These are phyloP conservation scores for Drosophila pseudotalamancana DNA, from an alignment of 2,888 invertebrate species.

Conservation along the genomic window DNA sequence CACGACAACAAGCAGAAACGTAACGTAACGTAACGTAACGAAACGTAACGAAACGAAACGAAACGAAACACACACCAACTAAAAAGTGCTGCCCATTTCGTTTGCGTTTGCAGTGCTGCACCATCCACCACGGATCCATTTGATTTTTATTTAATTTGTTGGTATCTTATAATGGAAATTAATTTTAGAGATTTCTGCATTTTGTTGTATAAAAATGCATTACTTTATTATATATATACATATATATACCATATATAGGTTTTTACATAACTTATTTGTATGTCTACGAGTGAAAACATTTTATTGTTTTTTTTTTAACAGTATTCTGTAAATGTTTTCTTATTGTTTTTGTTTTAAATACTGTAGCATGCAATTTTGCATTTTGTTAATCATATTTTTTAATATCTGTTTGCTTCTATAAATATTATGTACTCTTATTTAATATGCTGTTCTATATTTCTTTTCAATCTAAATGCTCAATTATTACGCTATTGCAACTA, in stretches of 20 bases:
- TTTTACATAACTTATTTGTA: constrained; percentile 25
- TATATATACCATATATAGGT: constrained; percentile 15
- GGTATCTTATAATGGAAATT: constrained; percentile 40
- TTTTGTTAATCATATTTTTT: constrained; percentile 52
- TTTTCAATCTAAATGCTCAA: constrained; percentile 45
- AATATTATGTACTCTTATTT: constrained; percentile 23
- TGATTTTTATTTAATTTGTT: constrained; percentile 46
- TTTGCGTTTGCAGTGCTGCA: constrained; percentile 71
- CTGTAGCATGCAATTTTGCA: constrained; percentile 69
- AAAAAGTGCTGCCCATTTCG: constrained; percentile 66
- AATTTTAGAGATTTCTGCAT: constrained; percentile 51
- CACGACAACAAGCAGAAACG: not conserved
- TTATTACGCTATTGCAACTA: constrained; percentile 27
- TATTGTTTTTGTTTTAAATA: constrained; percentile 36
- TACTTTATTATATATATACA: constrained; percentile 15
- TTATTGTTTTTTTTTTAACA: constrained; percentile 52
- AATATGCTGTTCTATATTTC: constrained; percentile 16
- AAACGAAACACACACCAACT: not conserved
- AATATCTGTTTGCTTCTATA: constrained; percentile 22
- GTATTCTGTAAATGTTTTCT: constrained; percentile 68
- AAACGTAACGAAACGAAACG: constrained; percentile 13
- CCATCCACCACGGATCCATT: constrained; percentile 39
- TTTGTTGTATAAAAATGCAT: constrained; percentile 44
- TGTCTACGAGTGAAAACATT: constrained; percentile 21
- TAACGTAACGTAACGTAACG: constrained; percentile 19